phyloP scores from a whole-genome alignment of 1,140 invertebrate genomes.

The Polypedilum pembai region DNA sequence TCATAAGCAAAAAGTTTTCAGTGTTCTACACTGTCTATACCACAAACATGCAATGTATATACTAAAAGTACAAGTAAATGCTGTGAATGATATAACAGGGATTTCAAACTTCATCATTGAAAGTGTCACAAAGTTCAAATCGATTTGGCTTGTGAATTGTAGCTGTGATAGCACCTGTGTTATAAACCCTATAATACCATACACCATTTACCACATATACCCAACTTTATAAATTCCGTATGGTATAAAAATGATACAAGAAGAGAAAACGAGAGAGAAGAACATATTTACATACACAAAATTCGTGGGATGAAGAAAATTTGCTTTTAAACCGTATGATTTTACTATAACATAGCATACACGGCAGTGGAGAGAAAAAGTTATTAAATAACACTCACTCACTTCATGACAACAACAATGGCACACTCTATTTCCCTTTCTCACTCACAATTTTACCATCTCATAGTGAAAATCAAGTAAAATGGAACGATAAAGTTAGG shows the following conservation, averaged over 20 bases:
- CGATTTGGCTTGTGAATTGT: neutral
- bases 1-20: constrained; percentile 17
- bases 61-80: neutral
- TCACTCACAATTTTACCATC: no score
- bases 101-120: neutral
- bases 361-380: neutral
- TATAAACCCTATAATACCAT: neutral
- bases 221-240: no score
- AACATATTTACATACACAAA: no score
- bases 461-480: no score
- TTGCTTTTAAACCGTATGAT: constrained; percentile 11
- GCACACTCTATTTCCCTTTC: neutral
- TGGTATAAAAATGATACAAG: no score
- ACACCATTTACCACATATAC: no score
- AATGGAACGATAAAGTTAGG: no score
- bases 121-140: neutral
- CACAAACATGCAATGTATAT: neutral
- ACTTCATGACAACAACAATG: constrained; percentile 12
- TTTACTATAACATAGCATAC: neutral
- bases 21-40: neutral
- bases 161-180: neutral
- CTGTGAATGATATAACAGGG: neutral
- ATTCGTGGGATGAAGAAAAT: neutral
- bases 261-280: no score
- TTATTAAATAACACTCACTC: constrained; percentile 19